Evolutionary conservation across 2,888 invertebrate genomes (phyloP), one percentile per base, ranked within the genome.

Genomic region (Rhimphoctona megacephalus): DNA sequence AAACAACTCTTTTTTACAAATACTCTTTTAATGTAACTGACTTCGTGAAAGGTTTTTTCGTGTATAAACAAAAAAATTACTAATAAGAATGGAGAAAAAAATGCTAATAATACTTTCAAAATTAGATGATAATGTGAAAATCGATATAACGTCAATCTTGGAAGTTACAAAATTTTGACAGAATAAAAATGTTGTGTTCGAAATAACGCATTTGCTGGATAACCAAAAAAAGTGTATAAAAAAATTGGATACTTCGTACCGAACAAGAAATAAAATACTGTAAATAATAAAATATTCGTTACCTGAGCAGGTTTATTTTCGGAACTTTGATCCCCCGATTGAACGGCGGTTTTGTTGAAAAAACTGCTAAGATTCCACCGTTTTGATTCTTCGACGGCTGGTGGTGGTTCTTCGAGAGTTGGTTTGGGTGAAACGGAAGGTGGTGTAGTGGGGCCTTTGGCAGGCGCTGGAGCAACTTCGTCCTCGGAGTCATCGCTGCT

Each of bases 401-500:
- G 91, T 4, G 90, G 90, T 5, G 92, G 89, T 70, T 93, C 91
- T 76, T 93, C 91, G 57, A 92, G 83, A 1, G 90, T 90, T 6
- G 87, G 82, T 72, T 91, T 91, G 5, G 93, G 93, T 4, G 93
- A 93, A 5, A 92, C 89, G 3, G 92, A 93, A 11, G 93, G 93
- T 0, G 93, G 93, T 7, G 93, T 93, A 4, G 92, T 87, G 90
- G 90, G 95, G 91, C 94, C 95, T 94, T 93, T 92, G 17, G 90
- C 86, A 2, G 90, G 88, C 9, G 89, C 88, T 19, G 90, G 89
- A 52, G 90, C 85, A 9, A 89, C 86, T 33, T 95, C 95, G 74
- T 95, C 95, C 57, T 94, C 95, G 64, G 95, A 95, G 85, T 95
- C 95, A 86, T 96, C 95, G 89, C 95, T 95, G 90, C 95, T 95